Evolutionary conservation across 1,140 invertebrate species (phyloP).

Genomic region (Mizuhopecten yessoensis): DNA sequence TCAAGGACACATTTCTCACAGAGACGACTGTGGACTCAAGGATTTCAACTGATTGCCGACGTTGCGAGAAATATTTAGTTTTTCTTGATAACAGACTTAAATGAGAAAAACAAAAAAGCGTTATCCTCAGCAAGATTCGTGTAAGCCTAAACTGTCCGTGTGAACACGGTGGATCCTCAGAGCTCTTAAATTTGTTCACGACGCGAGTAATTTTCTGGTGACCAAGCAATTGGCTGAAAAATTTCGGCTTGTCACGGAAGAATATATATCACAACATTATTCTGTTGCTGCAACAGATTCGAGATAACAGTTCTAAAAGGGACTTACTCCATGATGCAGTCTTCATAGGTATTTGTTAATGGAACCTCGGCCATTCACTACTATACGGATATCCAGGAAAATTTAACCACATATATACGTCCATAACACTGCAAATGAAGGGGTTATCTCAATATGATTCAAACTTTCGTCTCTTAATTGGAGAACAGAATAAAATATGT

Average conservation of each 20-base stretch:
- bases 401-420: too few relatives aligned
- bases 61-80: background rate
- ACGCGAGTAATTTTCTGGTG: background rate
- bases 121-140: background rate
- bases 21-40: background rate
- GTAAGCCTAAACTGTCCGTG: background rate
- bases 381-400: too few relatives aligned
- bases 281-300: background rate
- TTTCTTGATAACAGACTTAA: slow-evolving; percentile 13
- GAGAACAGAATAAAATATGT: too few relatives aligned
- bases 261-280: background rate
- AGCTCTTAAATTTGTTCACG: background rate
- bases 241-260: background rate
- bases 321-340: too few relatives aligned
- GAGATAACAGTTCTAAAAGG: background rate
- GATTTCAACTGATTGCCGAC: background rate
- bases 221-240: background rate
- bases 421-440: too few relatives aligned
- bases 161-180: background rate
- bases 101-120: background rate
- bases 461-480: too few relatives aligned
- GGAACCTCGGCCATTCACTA: too few relatives aligned
- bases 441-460: too few relatives aligned
- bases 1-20: background rate
- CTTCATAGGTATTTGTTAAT: too few relatives aligned